Evolutionary conservation across 2,113 vertebrate genomes (phyloP), one percentile per base, ranked within the genome.

Genomic region (Anhinga rufa): DNA sequence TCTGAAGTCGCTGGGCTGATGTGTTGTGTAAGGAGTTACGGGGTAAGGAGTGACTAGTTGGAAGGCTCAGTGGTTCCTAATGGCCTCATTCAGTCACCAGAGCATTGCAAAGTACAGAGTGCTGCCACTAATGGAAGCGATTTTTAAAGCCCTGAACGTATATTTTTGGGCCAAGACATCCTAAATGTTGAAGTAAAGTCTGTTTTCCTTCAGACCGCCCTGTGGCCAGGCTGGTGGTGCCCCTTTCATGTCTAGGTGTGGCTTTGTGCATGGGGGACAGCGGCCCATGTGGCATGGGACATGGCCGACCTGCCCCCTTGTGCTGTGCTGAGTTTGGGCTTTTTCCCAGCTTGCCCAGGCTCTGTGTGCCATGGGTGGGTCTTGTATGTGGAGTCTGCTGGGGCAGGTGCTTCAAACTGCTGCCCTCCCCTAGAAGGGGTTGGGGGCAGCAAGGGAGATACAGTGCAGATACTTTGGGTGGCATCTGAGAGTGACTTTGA

Each of bases 201-300:
- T 52, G 0, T 38, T 75, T 74, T 49, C 11, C 44, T 64, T n/a
- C 21, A 34, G 44, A 18, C 10, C 3, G 8, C 0, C 0, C 20
- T 65, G 38, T 64, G 66, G 18, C 51, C 46, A 25, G 49, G 20
- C 42, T 62, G 64, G 21, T 70, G 80, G 14, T 62, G n/a, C 38
- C 42, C 7, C 4, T 24, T 36, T 17, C 28, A 2, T 8, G 4
- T 61, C 44, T 32, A 26, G 29, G 22, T 65, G 44, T 69, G 55
- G 15, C n/a, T 65, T 46, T 75, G 28, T 46, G 34, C 0, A 0
- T 34, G 13, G 38, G 13, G 26, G 14, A 10, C 20, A 15, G 42
- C 70, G 46, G 25, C 36, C 31, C 17, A 32, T 0, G 0, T 54
- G n/a, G 17, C 22, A 12, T 17, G 60, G 58, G 55, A 9, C 1